Conservation (phyloP, 2,888 invertebrate species). For the Orthosia gracilis region DNA sequence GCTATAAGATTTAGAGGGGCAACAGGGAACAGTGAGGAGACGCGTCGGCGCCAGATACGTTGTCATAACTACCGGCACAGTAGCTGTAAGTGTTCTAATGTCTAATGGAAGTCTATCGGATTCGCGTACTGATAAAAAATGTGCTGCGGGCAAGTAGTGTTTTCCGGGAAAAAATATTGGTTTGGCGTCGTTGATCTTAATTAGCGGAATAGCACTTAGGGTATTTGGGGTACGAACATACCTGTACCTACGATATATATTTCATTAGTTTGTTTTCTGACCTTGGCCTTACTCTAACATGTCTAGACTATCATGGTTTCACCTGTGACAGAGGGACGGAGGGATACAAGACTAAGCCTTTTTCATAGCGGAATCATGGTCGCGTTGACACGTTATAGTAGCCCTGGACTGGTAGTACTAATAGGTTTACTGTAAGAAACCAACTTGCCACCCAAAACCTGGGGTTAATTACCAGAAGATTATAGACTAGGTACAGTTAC, state of each 20-base stretch:
- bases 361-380: neutral
- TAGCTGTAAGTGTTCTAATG: conserved; percentile 69
- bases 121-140: conserved; percentile 31
- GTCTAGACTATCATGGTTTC: neutral
- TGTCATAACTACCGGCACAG: conserved; percentile 79
- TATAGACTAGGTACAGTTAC: conserved; percentile 14
- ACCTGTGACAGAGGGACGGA: neutral
- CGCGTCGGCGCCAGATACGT: conserved; percentile 84
- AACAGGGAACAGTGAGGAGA: conserved; percentile 89
- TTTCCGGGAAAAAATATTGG: neutral
- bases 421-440: neutral
- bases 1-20: conserved; percentile 90
- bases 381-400: no score
- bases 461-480: neutral
- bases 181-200: neutral
- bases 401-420: neutral
- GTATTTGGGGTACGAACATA: neutral
- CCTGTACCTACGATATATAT: neutral
- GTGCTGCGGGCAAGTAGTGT: conserved; percentile 7
- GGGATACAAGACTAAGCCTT: neutral
- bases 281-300: neutral
- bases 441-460: neutral
- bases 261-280: neutral
- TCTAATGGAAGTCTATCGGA: conserved; percentile 63
- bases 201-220: neutral